Conservation (phyloP, 1,140 invertebrate species). For the Thaumetopoea pityocampa region DNA sequence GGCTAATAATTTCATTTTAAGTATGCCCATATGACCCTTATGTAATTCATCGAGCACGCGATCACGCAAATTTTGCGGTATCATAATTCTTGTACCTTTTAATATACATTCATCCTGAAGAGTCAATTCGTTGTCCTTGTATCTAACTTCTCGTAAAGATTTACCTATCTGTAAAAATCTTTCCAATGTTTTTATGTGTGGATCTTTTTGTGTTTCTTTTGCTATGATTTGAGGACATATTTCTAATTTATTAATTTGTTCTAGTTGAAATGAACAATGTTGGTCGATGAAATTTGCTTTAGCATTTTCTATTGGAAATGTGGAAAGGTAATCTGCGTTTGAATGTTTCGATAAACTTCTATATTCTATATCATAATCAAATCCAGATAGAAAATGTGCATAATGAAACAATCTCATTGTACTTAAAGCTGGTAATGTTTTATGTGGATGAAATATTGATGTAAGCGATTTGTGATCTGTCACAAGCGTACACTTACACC, state of each 20-base stretch:
- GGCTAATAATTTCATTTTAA: constrained; percentile 72
- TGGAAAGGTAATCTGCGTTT: constrained; percentile 14
- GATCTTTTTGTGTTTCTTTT: constrained; percentile 1
- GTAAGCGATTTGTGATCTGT: constrained; percentile 73
- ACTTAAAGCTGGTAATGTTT: constrained; percentile 35
- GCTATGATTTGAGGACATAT: constrained; percentile 4
- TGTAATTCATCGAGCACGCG: too few species aligned
- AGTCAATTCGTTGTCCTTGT: constrained; percentile 16
- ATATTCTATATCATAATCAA: too few species aligned
- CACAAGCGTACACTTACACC: constrained; percentile 53
- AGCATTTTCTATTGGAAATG: constrained; percentile 13
- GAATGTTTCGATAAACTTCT: neutral
- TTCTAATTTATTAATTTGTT: constrained; percentile 15
- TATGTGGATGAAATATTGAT: constrained; percentile 56
- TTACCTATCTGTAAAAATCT: constrained; percentile 29
- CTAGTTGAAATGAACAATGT: constrained; percentile 6
- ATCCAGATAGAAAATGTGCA: too few species aligned
- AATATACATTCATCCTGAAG: constrained; percentile 11
- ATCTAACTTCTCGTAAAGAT: constrained; percentile 2
- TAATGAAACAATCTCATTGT: constrained; percentile 45
- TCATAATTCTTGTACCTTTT: constrained; percentile 22
- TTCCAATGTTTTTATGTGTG: neutral
- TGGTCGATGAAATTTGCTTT: constrained; percentile 7
- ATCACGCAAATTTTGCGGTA: constrained; percentile 36
- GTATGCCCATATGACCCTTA: too few species aligned